These are phyloP conservation scores for Spongilla lacustris DNA, from an alignment of 37 sponge, comb jelly and placozoan genomes.

Conservation along the genomic window DNA sequence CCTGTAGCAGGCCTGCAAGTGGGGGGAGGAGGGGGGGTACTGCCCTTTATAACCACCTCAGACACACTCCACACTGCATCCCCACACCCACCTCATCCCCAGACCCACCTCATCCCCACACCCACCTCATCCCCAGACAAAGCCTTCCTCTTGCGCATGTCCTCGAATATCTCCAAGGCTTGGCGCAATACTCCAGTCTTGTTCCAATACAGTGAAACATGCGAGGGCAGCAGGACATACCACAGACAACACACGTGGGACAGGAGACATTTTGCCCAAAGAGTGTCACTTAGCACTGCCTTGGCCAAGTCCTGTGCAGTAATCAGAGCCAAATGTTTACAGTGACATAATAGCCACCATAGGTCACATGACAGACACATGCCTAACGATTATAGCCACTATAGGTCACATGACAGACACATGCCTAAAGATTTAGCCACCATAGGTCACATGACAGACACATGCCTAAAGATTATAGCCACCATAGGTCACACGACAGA, in stretches of 20 bases:
- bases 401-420: background rate
- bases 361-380: too few relatives aligned
- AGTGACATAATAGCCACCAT: background rate
- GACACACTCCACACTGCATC: background rate
- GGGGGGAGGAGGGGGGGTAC: background rate
- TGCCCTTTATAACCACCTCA: background rate
- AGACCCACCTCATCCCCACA: background rate
- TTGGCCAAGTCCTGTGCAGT: slow-evolving; percentile 15
- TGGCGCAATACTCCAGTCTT: slow-evolving; percentile 63
- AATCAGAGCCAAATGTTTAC: too few relatives aligned
- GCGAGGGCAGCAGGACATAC: slow-evolving; percentile 70
- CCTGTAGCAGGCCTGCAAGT: slow-evolving; percentile 73
- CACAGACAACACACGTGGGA: slow-evolving; percentile 78
- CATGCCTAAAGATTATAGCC: background rate
- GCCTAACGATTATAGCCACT: background rate
- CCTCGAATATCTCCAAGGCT: slow-evolving; percentile 61
- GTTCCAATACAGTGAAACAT: slow-evolving; percentile 73
- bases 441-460: too few relatives aligned
- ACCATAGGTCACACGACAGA: background rate
- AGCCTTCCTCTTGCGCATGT: slow-evolving; percentile 39
- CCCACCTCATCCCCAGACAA: slow-evolving; percentile 67
- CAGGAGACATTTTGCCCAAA: slow-evolving; percentile 47
- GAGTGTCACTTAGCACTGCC: slow-evolving; percentile 10
- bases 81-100: background rate
- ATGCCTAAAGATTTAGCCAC: slow-evolving; percentile 13